These are phyloP conservation scores for Linepithema humile DNA, from an alignment of 1,140 invertebrate genomes.

Conservation along the genomic window DNA sequence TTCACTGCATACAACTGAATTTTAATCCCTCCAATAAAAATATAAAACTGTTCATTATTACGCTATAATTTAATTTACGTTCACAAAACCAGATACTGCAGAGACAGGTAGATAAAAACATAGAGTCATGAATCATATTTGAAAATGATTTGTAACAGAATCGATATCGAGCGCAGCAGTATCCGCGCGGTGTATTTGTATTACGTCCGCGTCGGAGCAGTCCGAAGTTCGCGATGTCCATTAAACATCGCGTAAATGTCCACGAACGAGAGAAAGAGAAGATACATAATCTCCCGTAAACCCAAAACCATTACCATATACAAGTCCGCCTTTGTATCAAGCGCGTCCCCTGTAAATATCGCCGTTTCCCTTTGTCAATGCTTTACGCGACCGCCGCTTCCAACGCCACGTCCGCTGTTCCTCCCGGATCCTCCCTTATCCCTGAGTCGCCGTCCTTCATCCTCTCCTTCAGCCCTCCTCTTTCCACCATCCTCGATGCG, in stretches of 20 bases:
- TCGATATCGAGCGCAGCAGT: not conserved
- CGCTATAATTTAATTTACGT: not conserved
- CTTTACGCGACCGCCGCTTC: conserved; percentile 17
- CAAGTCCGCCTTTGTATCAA: conserved; percentile 31
- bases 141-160: conserved; percentile 19
- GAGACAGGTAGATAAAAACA: too few relatives aligned
- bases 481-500: not conserved
- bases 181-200: conserved; percentile 8
- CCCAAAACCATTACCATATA: conserved; percentile 48
- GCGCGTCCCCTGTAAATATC: conserved; percentile 65
- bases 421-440: not conserved
- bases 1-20: not conserved
- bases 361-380: conserved; percentile 59
- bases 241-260: conserved; percentile 33
- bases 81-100: not conserved
- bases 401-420: not conserved
- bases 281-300: conserved; percentile 50
- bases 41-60: not conserved
- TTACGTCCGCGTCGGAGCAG: not conserved
- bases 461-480: not conserved
- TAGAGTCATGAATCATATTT: not conserved
- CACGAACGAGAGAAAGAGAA: conserved; percentile 11
- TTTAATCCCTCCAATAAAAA: not conserved
- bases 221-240: conserved; percentile 39
- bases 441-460: not conserved